phyloP scores from a whole-genome alignment of 2,888 invertebrate species.

The Clunio marinus region DNA sequence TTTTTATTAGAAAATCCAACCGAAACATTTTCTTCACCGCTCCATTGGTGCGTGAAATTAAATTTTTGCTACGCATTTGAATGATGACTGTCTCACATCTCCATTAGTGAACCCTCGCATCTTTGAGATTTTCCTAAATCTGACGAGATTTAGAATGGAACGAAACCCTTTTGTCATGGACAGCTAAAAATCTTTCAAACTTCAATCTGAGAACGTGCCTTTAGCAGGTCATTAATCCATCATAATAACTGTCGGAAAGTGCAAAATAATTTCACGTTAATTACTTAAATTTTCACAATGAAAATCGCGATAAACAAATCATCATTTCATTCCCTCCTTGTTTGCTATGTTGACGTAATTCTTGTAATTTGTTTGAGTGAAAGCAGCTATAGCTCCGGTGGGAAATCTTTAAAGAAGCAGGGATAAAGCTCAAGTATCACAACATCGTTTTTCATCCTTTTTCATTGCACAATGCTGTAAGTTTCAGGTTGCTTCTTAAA shows the following conservation, averaged over 20 bases:
- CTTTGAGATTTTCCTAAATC: neutral
- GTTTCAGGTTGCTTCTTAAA: neutral
- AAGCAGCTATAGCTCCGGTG: neutral
- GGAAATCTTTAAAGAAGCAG: conserved; percentile 16
- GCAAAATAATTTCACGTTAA: conserved; percentile 17
- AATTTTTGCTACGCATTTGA: conserved; percentile 16
- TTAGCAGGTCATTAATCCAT: conserved; percentile 15
- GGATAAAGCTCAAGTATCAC: conserved; percentile 18
- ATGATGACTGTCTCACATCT: conserved; percentile 5
- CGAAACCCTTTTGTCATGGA: conserved; percentile 8
- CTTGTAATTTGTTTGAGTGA: conserved; percentile 18
- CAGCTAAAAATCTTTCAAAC: neutral
- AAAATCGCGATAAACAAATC: neutral
- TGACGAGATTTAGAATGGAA: neutral
- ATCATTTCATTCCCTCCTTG: neutral
- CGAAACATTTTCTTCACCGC: conserved; percentile 25
- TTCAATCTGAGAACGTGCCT: neutral
- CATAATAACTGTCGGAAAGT: conserved; percentile 29
- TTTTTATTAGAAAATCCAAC: neutral
- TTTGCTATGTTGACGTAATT: conserved; percentile 13
- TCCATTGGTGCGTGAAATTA: conserved; percentile 35
- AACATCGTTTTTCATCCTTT: conserved; percentile 1
- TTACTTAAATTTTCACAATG: conserved; percentile 16
- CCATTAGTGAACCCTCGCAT: neutral
- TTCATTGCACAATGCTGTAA: neutral